phyloP scores from a whole-genome alignment of 2,888 invertebrate species.

The Megaustenia siamemsis region DNA sequence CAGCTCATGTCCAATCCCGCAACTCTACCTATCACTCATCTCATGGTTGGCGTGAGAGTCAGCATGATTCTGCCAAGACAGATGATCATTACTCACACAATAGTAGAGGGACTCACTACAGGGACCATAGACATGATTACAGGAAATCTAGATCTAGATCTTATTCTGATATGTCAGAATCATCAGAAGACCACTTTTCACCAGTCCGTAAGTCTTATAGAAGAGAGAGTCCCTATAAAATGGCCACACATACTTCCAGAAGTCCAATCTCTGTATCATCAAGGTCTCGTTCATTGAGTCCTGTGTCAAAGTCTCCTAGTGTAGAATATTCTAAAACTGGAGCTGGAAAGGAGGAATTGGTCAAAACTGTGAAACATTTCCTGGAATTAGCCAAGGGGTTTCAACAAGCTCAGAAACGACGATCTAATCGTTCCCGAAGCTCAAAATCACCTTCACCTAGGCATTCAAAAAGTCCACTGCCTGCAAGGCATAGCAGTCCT shows the following conservation, averaged over 20 bases:
- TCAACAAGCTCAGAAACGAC: background rate
- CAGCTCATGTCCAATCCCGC: constrained; percentile 5
- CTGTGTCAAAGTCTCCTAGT: constrained; percentile 51
- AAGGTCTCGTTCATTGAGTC: constrained; percentile 50
- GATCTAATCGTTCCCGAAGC: constrained; percentile 26
- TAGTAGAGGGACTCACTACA: constrained; percentile 10
- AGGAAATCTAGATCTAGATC: constrained; percentile 43
- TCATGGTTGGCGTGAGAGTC: background rate
- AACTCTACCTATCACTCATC: constrained; percentile 1
- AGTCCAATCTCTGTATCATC: constrained; percentile 53
- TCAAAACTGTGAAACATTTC: constrained; percentile 46
- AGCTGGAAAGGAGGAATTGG: constrained; percentile 29
- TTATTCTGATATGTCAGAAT: constrained; percentile 40
- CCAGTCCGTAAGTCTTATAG: constrained; percentile 15
- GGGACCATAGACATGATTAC: background rate
- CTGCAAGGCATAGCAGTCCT: background rate
- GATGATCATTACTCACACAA: background rate
- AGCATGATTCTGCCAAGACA: constrained; percentile 4
- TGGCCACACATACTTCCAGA: background rate
- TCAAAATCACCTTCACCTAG: background rate
- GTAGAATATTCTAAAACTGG: background rate
- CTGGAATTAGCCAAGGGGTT: constrained; percentile 40
- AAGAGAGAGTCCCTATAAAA: constrained; percentile 11
- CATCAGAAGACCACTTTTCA: background rate
- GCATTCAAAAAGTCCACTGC: constrained; percentile 30